Conservation (phyloP, 2,888 invertebrate species). For the Desoria tigrina region DNA sequence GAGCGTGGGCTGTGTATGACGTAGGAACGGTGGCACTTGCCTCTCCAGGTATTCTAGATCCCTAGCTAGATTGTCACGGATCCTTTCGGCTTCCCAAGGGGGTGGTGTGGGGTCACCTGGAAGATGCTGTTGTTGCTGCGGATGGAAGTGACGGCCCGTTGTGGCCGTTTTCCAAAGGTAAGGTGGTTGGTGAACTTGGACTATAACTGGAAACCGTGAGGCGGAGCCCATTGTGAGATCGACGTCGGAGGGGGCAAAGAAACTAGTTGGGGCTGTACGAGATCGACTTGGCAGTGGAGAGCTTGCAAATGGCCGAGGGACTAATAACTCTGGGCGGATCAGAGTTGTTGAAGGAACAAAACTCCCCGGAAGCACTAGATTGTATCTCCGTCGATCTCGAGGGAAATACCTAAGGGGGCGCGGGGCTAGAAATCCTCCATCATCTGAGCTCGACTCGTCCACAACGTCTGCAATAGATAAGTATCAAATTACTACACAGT, state of each 20-base stretch:
- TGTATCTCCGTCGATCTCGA: slow-evolving; percentile 53
- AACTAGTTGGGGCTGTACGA: slow-evolving; percentile 49
- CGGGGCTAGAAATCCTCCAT: slow-evolving; percentile 53
- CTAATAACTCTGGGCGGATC: slow-evolving; percentile 47
- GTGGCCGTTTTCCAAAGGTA: slow-evolving; percentile 54
- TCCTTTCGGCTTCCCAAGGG: slow-evolving; percentile 53
- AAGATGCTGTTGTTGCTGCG: slow-evolving; percentile 41
- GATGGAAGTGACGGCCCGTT: slow-evolving; percentile 53
- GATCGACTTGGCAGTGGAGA: slow-evolving; percentile 52
- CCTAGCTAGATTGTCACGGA: slow-evolving; percentile 52
- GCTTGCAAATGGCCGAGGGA: slow-evolving; percentile 51
- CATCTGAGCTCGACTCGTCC: slow-evolving; percentile 53
- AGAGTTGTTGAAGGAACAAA: slow-evolving; percentile 53
- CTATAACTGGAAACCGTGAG: slow-evolving; percentile 54
- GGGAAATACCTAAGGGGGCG: slow-evolving; percentile 53
- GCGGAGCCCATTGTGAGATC: slow-evolving; percentile 48
- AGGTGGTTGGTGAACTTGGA: slow-evolving; percentile 54
- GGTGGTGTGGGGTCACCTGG: slow-evolving; percentile 53
- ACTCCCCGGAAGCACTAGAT: slow-evolving; percentile 54
- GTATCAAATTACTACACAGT: no score
- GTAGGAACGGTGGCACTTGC: slow-evolving; percentile 53
- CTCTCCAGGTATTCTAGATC: slow-evolving; percentile 53
- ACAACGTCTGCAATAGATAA: slow-evolving; percentile 46
- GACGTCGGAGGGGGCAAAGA: slow-evolving; percentile 47
- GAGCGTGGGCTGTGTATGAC: slow-evolving; percentile 7